Evolutionary conservation across 2,113 vertebrate species (phyloP).

Genomic region (Hydrolagus affinis): DNA sequence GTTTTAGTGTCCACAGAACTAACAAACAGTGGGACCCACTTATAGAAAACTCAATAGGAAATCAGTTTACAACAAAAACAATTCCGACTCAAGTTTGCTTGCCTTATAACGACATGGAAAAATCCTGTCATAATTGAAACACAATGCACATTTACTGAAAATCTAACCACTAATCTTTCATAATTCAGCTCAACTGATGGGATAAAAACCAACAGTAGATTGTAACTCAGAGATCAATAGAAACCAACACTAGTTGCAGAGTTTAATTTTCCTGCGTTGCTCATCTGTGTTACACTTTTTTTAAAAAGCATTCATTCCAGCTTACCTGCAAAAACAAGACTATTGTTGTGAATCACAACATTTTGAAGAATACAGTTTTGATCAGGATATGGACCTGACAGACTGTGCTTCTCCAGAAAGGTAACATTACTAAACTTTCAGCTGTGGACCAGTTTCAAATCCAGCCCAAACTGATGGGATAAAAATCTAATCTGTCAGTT

Average conservation of each 20-base stretch:
- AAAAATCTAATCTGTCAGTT: background rate
- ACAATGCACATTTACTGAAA: background rate
- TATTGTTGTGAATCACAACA: background rate
- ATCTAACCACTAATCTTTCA: background rate
- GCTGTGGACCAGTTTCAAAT: background rate
- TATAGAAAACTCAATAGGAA: slow-evolving; percentile 5
- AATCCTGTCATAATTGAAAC: background rate
- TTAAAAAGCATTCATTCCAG: background rate
- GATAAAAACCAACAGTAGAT: background rate
- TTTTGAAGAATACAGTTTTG: background rate
- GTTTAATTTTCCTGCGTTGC: background rate
- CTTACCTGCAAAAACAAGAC: background rate
- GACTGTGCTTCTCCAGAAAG: background rate
- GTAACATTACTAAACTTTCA: background rate
- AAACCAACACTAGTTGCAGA: background rate
- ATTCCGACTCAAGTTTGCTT: background rate
- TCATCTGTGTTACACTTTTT: no score
- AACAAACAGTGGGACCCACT: background rate
- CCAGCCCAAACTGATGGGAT: background rate
- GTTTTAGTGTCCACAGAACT: background rate
- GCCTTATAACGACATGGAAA: background rate
- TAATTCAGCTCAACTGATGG: background rate
- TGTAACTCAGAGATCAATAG: background rate
- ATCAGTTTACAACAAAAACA: background rate
- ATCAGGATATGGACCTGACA: background rate